These are phyloP conservation scores for Macrotrachela quadricornifera DNA, from an alignment of 1,140 invertebrate genomes.

Conservation along the genomic window DNA sequence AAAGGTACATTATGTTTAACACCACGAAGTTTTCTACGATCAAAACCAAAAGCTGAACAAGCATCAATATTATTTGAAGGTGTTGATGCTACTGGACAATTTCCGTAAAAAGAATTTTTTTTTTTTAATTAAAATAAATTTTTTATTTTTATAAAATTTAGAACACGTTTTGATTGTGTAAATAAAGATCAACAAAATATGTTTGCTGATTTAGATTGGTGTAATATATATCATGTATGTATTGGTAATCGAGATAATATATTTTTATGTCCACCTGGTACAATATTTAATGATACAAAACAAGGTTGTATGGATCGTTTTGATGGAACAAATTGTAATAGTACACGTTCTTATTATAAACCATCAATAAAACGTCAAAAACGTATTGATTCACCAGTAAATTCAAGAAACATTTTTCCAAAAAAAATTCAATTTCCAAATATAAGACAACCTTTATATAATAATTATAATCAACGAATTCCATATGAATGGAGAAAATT, in stretches of 20 bases:
- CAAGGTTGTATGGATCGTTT: slow-evolving; percentile 8
- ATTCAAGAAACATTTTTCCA: no score
- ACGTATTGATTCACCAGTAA: no score
- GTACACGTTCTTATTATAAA: slow-evolving; percentile 4
- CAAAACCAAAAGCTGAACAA: neutral
- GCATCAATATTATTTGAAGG: slow-evolving; percentile 3
- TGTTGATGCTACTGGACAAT: slow-evolving; percentile 3
- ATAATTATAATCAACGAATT: no score
- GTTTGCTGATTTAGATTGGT: slow-evolving; percentile 5
- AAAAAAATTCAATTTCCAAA: no score
- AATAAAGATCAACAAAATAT: neutral
- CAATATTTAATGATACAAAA: slow-evolving; percentile 4
- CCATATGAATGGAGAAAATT: no score
- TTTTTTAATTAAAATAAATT: no score
- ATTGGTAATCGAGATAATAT: slow-evolving; percentile 7
- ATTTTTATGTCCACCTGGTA: slow-evolving; percentile 9
- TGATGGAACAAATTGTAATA: neutral
- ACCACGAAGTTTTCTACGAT: no score
- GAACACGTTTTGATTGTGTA: neutral
- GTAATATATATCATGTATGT: slow-evolving; percentile 8
- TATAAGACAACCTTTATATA: no score
- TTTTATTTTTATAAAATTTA: neutral
- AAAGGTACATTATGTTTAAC: no score
- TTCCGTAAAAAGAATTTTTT: neutral
- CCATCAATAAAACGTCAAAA: neutral